Evolutionary conservation across 64 coral and sea anemone species (phyloP).

Genomic region (Montipora cactus): DNA sequence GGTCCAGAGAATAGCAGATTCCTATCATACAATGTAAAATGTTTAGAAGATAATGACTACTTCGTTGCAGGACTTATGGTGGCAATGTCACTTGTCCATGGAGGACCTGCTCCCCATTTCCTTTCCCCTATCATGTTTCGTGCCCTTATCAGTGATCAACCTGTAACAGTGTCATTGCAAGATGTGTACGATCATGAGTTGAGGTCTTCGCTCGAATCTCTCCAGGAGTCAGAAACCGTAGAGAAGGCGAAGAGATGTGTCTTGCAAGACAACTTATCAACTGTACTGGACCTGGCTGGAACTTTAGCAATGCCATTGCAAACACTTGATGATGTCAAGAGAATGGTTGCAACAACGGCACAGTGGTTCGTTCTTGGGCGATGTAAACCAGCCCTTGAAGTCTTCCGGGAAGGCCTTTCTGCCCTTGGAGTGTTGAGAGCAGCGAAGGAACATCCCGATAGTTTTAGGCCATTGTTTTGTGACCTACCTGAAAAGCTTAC

Average conservation of each 20-base stretch:
- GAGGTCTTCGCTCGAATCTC: constrained; percentile 45
- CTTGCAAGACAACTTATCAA: constrained; percentile 30
- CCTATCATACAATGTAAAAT: constrained; percentile 36
- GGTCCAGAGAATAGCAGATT: constrained; percentile 50
- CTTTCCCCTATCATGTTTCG: constrained; percentile 45
- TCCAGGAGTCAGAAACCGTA: constrained; percentile 22
- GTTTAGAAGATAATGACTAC: constrained; percentile 51
- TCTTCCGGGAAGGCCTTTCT: constrained; percentile 63
- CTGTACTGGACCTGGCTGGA: constrained; percentile 66
- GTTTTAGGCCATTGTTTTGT: constrained; percentile 57
- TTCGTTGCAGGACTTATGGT: constrained; percentile 55
- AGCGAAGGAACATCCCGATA: constrained; percentile 48
- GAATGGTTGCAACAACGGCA: constrained; percentile 32
- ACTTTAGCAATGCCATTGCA: constrained; percentile 63
- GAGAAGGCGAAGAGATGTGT: constrained; percentile 47
- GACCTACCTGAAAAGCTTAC: constrained; percentile 34
- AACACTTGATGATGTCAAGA: constrained; percentile 58
- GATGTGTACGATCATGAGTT: constrained; percentile 79
- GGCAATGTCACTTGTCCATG: constrained; percentile 76
- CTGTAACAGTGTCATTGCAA: constrained; percentile 39
- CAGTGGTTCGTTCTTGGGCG: constrained; percentile 71
- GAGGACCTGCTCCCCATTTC: constrained; percentile 42
- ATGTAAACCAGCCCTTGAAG: constrained; percentile 48
- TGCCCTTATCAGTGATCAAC: constrained; percentile 27
- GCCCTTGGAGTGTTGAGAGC: constrained; percentile 52